Evolutionary conservation across 1,140 invertebrate genomes (phyloP).

Genomic region (Caenorhabditis latens): DNA sequence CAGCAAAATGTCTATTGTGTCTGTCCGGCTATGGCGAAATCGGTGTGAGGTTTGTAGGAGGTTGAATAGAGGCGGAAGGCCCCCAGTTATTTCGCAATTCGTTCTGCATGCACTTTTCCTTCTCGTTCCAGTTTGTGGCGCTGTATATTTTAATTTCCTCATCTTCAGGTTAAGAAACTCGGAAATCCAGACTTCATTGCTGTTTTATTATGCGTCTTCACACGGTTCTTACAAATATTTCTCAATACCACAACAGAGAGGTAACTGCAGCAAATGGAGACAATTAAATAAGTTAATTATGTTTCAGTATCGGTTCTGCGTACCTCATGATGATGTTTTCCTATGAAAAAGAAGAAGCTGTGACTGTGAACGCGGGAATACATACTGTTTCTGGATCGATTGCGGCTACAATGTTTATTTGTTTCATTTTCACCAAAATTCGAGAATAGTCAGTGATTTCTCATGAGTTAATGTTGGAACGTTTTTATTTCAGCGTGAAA

Average conservation of each 20-base stretch:
- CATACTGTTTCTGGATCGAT: constrained; percentile 55
- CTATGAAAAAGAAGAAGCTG: constrained; percentile 52
- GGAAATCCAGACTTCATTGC: constrained; percentile 57
- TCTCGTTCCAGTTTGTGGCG: not conserved
- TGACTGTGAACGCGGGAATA: constrained; percentile 49
- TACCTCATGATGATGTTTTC: constrained; percentile 68
- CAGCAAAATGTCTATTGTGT: not conserved
- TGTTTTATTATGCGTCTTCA: constrained; percentile 63
- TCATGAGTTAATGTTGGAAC: not conserved
- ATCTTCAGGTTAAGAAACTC: constrained; percentile 15
- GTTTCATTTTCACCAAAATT: constrained; percentile 62
- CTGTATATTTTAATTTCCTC: not conserved
- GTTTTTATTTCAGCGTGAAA: not conserved
- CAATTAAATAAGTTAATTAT: not conserved
- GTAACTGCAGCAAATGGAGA: not conserved
- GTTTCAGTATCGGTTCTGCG: constrained; percentile 60
- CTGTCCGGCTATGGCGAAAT: constrained; percentile 20
- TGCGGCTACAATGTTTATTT: constrained; percentile 59
- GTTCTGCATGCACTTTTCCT: constrained; percentile 1
- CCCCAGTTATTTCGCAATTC: constrained; percentile 54
- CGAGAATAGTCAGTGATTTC: constrained; percentile 32
- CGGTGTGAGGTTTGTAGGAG: constrained; percentile 5
- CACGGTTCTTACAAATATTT: constrained; percentile 66
- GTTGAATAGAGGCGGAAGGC: constrained; percentile 19
- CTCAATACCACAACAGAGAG: constrained; percentile 63